Base-by-base conservation (phyloP, 92 coral and sea anemone genomes). In the Porites divaricata region DNA sequence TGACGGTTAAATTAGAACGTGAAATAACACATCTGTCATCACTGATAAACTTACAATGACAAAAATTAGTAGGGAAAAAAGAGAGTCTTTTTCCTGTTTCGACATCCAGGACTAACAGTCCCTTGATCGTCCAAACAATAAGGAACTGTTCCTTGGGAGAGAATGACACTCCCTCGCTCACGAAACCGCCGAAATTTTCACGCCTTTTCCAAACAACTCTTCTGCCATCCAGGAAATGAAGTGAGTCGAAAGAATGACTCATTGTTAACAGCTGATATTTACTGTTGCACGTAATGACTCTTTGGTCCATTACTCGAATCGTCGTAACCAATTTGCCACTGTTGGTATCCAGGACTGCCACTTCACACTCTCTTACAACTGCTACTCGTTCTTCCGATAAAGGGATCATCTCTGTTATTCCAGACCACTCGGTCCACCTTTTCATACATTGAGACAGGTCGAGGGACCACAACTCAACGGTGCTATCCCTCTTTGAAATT, bases 351-450 rank as follows among this genome's bases (percentile, higher is more conserved):
- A 64, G 7, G 28, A 64, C 23, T 12, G 1, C 22, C 1, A 64
- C 68, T n/a, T 64, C 6, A 10, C 6, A 4, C 23, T 15, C 23
- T 15, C 9, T 11, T 2, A 24, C 2, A 15, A 67, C 62, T 26
- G 72, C 82, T 2, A 78, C 22, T 61, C 50, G 51, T 63, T 62
- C 82, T 8, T 78, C 82, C 19, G 82, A 78, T 21, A 78, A 56
- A 12, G 82, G 70, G 25, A 23, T 67, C 59, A 56, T 35, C 24
- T 26, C 20, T 23, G 13, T 78, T 16, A 70, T 15, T 22, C 12
- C 72, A 21, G 28, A 8, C 2, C 26, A 17, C 20, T 21, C 65
- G 56, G 20, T 54, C 50, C 67, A 61, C 2, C 2, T 0, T 26
- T 24, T 9, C 54, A 78, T 58, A 15, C 82, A 25, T 24, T 62